Evolutionary conservation across 1,140 invertebrate species (phyloP), one percentile per base, ranked within the genome.

Genomic region (Drosophila nebulosa): DNA sequence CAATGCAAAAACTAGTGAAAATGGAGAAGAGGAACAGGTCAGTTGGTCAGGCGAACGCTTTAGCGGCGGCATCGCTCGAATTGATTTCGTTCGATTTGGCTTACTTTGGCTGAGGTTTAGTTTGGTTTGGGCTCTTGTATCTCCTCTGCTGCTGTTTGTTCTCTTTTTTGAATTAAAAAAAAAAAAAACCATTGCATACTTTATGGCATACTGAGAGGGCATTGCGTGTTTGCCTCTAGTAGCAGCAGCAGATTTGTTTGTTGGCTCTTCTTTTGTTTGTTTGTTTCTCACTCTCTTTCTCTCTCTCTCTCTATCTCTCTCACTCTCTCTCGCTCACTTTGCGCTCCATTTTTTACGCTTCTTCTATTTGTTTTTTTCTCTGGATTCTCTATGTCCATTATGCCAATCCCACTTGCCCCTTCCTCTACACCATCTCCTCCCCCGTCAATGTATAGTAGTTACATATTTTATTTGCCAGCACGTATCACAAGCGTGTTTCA

Each of bases 401-500:
- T 61, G 55, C 39, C 36, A 16, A 14, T 5, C n/a, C 14, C 39
- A 2, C 10, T 10, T 1, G 12, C 30, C 10, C 10, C 3, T 1
- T 32, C 24, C 24, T 1, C 24, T 24, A 2, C 9, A 9, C 3
- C 10, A 9, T 12, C 9, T 1, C 2, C 10, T 12, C 2, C 32
- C 12, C 35, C 39, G 16, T n/a, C 3, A 16, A 42, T 46, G 16
- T 32, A 9, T 32, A 32, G 30, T 55, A 55, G 24, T 55, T 55
- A 67, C 64, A 52, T 57, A 56, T 59, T 72, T 75, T 80, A 81
- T 81, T 81, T 78, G 79, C 78, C 66, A 52, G 69, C 80, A 85
- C 78, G 80, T 84, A 74, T 84, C 80, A 63, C 30, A 77, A 79
- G 62, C 80, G 81, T 86, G 80, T 80, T 84, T 84, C 80, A 84